phyloP scores from a whole-genome alignment of 2,113 vertebrate species.

The human region DNA sequence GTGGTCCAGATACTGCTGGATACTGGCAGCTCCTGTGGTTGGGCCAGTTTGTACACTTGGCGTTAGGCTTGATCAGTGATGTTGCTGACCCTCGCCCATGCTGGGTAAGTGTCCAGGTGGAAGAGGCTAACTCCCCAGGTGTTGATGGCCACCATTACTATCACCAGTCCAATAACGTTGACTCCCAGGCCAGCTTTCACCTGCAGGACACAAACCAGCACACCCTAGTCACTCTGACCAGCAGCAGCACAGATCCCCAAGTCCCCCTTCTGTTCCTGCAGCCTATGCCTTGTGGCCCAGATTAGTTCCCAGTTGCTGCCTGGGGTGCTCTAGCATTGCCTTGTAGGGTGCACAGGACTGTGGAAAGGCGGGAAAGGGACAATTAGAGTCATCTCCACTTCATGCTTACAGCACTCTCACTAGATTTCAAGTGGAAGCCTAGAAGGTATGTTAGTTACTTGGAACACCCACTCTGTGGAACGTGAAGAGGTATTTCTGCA shows the following conservation, averaged over 20 bases:
- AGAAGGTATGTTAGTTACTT: not conserved
- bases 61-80: slow-evolving; percentile 83
- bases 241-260: not conserved
- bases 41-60: not conserved
- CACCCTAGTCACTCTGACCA: not conserved
- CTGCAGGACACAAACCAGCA: slow-evolving; percentile 80
- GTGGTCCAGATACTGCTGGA: not conserved
- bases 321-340: not conserved
- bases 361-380: not conserved
- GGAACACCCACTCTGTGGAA: not conserved
- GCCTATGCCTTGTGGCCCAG: not conserved
- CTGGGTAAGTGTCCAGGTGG: slow-evolving; percentile 91
- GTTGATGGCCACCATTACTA: slow-evolving; percentile 96
- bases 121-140: slow-evolving; percentile 97
- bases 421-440: not conserved
- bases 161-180: slow-evolving; percentile 95
- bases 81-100: slow-evolving; percentile 91
- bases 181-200: slow-evolving; percentile 98
- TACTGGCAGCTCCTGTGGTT: slow-evolving; percentile 27
- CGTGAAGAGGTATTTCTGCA: not conserved
- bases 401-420: not conserved
- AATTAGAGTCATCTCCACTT: not conserved
- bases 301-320: not conserved
- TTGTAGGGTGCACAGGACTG: too few species aligned
- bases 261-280: fast-evolving